A percentile compares a stretch with the other conserved stretches of the same genome.
Conservation (phyloP, 2,888 invertebrate species). For the Seira ritae region DNA sequence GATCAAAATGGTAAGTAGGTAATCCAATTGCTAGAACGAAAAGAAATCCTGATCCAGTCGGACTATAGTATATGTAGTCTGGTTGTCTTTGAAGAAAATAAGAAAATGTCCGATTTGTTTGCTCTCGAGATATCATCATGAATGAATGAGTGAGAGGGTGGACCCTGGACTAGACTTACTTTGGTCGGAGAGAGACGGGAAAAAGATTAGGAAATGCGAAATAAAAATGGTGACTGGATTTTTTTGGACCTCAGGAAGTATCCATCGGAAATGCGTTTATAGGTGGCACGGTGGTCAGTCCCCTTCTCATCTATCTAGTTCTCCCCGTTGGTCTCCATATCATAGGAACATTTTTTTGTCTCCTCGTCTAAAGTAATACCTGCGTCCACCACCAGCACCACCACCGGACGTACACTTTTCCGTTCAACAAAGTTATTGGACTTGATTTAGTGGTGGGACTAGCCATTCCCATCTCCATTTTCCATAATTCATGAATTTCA, state of each 20-base stretch:
- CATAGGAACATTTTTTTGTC: conserved; percentile 29
- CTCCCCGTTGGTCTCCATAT: conserved; percentile 22
- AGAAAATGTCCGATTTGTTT: conserved; percentile 39
- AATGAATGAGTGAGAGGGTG: conserved; percentile 15
- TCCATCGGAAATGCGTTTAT: conserved; percentile 53
- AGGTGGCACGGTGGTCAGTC: conserved; percentile 28
- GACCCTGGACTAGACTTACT: too few species aligned
- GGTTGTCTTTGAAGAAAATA: background rate
- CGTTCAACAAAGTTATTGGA: conserved; percentile 62
- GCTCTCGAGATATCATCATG: conserved; percentile 27
- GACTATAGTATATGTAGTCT: too few species aligned
- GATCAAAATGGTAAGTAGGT: conserved; percentile 62
- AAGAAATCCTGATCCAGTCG: conserved; percentile 11
- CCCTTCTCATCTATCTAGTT: conserved; percentile 24
- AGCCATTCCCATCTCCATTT: conserved; percentile 61
- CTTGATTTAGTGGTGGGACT: conserved; percentile 62
- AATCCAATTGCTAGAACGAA: conserved; percentile 56
- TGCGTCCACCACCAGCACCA: too few species aligned
- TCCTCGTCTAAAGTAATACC: background rate
- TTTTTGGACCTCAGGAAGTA: conserved; percentile 2
- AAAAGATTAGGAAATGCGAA: conserved; percentile 28
- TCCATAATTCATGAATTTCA: conserved; percentile 63
- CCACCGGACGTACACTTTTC: background rate
- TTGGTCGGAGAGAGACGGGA: background rate
- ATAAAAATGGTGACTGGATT: conserved; percentile 3